phyloP scores from a whole-genome alignment of 2,888 invertebrate species.

The Hypselothyrea guttata region DNA sequence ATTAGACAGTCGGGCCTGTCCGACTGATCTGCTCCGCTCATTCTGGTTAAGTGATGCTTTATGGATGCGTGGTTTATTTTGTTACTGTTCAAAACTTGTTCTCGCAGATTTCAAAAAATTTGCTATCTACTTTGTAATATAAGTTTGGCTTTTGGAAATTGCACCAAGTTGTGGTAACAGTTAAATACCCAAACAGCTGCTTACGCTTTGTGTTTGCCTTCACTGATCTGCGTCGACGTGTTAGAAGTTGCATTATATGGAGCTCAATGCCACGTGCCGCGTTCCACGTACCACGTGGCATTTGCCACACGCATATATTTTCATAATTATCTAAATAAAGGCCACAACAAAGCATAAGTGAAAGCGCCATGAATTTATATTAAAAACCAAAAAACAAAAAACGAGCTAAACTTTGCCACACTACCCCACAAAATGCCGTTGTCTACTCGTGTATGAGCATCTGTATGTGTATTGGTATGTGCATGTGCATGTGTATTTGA shows the following conservation, averaged over 20 bases:
- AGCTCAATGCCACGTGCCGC: slow-evolving; percentile 29
- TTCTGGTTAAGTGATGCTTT: no score
- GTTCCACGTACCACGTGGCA: slow-evolving; percentile 30
- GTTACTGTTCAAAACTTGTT: slow-evolving; percentile 5
- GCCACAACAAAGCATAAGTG: slow-evolving; percentile 54
- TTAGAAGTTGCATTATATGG: neutral
- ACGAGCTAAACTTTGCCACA: slow-evolving; percentile 59
- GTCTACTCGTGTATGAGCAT: slow-evolving; percentile 5
- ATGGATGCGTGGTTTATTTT: no score
- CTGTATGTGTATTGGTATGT: neutral
- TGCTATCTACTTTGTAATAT: slow-evolving; percentile 32
- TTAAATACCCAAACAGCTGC: slow-evolving; percentile 26
- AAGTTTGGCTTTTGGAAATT: slow-evolving; percentile 19
- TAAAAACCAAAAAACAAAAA: slow-evolving; percentile 45
- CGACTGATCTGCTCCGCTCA: no score
- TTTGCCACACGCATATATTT: slow-evolving; percentile 49
- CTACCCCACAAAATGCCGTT: slow-evolving; percentile 49
- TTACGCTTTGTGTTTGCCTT: neutral
- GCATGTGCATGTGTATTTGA: slow-evolving; percentile 1
- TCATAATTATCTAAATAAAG: slow-evolving; percentile 70
- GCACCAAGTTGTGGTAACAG: slow-evolving; percentile 21
- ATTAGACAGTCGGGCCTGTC: no score
- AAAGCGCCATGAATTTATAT: slow-evolving; percentile 73
- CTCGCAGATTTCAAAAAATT: slow-evolving; percentile 11
- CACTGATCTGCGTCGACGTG: slow-evolving; percentile 3